Evolutionary conservation across 2,113 vertebrate species (phyloP).

Genomic region (Setophaga coronata): DNA sequence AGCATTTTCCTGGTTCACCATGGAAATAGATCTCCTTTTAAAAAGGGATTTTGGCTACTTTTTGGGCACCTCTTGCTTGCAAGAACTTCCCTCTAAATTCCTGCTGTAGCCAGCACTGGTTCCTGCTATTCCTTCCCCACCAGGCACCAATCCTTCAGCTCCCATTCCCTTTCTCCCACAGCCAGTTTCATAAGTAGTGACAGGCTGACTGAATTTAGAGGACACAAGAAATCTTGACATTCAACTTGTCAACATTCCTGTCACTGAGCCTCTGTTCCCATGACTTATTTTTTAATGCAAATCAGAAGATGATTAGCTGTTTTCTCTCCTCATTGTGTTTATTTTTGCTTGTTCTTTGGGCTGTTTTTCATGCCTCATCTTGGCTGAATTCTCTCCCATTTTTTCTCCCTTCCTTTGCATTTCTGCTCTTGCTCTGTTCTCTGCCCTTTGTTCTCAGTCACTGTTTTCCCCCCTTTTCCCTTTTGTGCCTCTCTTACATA

Average conservation of each 20-base stretch:
- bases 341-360: conserved; percentile 10
- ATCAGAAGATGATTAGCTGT: conserved; percentile 30
- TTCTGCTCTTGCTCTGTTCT: conserved; percentile 53
- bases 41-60: neutral
- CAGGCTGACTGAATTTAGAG: neutral
- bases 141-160: neutral
- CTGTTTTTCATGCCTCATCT: conserved; percentile 8
- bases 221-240: neutral
- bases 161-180: neutral
- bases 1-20: neutral
- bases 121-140: neutral
- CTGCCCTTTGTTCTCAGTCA: conserved; percentile 48
- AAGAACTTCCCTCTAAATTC: neutral
- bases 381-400: conserved; percentile 26
- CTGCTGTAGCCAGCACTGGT: neutral
- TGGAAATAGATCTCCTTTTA: neutral
- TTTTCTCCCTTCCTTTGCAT: neutral
- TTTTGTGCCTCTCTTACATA: conserved; percentile 54
- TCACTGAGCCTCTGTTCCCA: neutral
- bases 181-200: neutral
- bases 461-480: neutral
- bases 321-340: conserved; percentile 25
- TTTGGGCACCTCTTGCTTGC: neutral
- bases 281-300: conserved; percentile 53
- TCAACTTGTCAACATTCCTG: conserved; percentile 3